A percentile compares a stretch with the other conserved stretches of the same genome.
These are phyloP conservation scores for Aeoliscus strigatus DNA, from an alignment of 2,797 vertebrate genomes.

Conservation along the genomic window DNA sequence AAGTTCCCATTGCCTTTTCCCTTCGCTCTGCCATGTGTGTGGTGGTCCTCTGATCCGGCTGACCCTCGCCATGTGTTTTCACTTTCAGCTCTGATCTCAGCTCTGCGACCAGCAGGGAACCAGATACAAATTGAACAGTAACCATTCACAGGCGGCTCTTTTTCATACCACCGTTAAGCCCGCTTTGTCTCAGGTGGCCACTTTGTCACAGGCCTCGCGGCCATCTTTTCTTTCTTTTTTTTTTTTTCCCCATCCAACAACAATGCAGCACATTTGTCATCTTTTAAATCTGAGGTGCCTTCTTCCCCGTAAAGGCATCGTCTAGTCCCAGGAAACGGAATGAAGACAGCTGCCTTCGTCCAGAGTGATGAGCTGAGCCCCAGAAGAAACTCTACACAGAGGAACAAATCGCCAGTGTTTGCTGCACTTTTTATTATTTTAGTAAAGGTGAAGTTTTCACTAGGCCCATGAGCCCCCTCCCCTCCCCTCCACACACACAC, in stretches of 20 bases:
- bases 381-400: conserved; percentile 43
- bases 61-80: conserved; percentile 99
- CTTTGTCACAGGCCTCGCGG: conserved; percentile 45
- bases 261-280: conserved; percentile 30
- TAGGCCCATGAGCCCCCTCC: conserved; percentile 60
- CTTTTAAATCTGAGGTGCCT: too few species aligned
- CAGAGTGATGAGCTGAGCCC: conserved; percentile 25
- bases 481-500: too few species aligned
- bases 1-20: conserved; percentile 89
- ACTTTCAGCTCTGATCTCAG: conserved; percentile 99
- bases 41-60: conserved; percentile 98
- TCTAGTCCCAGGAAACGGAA: too few species aligned
- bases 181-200: conserved; percentile 87
- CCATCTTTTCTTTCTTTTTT: too few species aligned
- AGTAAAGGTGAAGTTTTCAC: conserved; percentile 75
- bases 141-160: conserved; percentile 95
- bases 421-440: conserved; percentile 69
- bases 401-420: conserved; percentile 61
- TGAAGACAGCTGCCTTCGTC: conserved; percentile 18
- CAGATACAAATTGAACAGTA: conserved; percentile 99
- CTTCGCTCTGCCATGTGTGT: conserved; percentile 85
- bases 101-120: conserved; percentile 99
- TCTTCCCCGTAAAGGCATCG: too few species aligned
- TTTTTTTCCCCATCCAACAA: conserved; percentile 26
- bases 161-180: conserved; percentile 86